Percentiles rank a stretch among this genome's conserved stretches.
Conservation (phyloP, 1,140 invertebrate genomes). For the Phortica variegata region DNA sequence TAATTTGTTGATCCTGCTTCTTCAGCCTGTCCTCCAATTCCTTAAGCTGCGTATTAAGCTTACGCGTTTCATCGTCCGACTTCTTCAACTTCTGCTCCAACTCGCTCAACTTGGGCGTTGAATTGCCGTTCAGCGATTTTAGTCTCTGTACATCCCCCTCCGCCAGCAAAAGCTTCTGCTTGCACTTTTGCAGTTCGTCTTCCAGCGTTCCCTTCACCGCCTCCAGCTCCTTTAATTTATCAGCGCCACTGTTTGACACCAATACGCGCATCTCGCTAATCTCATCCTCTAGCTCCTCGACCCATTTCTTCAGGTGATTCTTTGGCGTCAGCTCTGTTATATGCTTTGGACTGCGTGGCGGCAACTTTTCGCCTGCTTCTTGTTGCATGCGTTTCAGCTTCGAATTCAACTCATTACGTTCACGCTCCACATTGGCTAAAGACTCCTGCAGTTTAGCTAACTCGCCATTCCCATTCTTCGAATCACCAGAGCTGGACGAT, state of each 20-base stretch:
- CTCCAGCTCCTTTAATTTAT: constrained; percentile 42
- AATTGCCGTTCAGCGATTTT: constrained; percentile 29
- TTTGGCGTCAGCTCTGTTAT: constrained; percentile 51
- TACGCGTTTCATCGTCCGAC: constrained; percentile 44
- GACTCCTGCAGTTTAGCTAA: constrained; percentile 41
- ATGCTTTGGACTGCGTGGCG: constrained; percentile 37
- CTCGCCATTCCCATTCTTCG: constrained; percentile 28
- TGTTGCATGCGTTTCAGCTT: constrained; percentile 42
- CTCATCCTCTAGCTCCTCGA: constrained; percentile 54
- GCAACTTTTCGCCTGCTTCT: constrained; percentile 40
- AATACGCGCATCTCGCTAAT: constrained; percentile 46
- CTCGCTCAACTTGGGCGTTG: constrained; percentile 32
- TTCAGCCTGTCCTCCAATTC: constrained; percentile 50
- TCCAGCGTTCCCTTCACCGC: constrained; percentile 33
- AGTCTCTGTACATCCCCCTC: constrained; percentile 44
- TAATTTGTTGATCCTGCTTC: constrained; percentile 44
- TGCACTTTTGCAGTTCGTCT: constrained; percentile 40
- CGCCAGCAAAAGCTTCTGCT: constrained; percentile 35
- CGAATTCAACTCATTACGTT: constrained; percentile 38
- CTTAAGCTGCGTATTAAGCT: constrained; percentile 38
- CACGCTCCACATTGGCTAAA: constrained; percentile 28
- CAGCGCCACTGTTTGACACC: constrained; percentile 28
- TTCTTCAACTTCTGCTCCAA: constrained; percentile 46
- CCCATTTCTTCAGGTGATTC: constrained; percentile 52
- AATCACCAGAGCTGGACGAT: constrained; percentile 15